A percentile compares a stretch with the other conserved stretches of the same genome.
These are phyloP conservation scores for Numenius arquata DNA, from an alignment of 2,113 vertebrate species.

Conservation along the genomic window DNA sequence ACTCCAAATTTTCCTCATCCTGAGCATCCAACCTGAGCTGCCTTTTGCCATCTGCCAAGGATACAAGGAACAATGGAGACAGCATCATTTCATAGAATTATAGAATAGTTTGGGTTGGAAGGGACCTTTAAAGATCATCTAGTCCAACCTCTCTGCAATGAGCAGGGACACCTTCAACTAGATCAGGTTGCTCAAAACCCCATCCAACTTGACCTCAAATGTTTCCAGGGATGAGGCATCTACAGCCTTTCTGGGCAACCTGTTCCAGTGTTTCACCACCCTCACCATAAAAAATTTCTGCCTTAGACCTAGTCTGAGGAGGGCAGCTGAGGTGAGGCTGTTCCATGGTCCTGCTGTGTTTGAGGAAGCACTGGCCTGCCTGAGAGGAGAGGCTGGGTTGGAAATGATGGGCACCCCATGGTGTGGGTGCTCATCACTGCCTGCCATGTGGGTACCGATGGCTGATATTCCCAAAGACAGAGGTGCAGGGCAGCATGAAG, in stretches of 20 bases:
- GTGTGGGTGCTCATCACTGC: background rate
- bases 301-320: background rate
- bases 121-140: background rate
- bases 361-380: background rate
- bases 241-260: background rate
- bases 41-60: background rate
- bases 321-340: background rate
- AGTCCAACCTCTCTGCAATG: background rate
- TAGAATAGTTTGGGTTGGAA: background rate
- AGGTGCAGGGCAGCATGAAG: background rate
- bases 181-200: background rate
- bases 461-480: background rate
- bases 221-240: background rate
- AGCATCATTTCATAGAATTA: background rate
- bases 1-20: background rate
- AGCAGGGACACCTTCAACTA: background rate
- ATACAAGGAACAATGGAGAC: background rate
- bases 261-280: background rate
- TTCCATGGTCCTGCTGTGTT: background rate
- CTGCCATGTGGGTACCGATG: background rate
- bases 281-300: background rate
- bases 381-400: background rate
- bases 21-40: background rate
- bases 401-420: fast-evolving
- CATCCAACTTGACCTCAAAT: background rate